Evolutionary conservation across 2,888 invertebrate genomes (phyloP), one percentile per base, ranked within the genome.

Genomic region (Elmis aenea): DNA sequence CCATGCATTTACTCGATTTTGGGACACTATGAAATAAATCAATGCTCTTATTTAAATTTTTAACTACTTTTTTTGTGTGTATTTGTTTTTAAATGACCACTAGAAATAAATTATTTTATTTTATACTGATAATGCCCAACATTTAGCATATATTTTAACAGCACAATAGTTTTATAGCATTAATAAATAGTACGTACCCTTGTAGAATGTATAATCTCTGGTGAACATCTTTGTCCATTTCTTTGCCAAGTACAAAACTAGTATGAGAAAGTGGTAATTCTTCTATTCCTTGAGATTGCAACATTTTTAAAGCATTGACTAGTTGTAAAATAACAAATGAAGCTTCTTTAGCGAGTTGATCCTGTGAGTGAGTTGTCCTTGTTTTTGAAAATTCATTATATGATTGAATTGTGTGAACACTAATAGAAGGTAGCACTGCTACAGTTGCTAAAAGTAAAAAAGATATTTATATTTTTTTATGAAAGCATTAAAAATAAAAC

Each of bases 231-330:
- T 76, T 76, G 31, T 80, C 78, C 47, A 72, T 63, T 51, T 76
- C 87, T 55, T 79, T 79, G 48, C 83, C 74, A 3, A 87, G 72
- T 5, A 87, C 76, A 50, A 89, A 83, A 46, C 84, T 83, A 16
- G 79, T 78, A 38, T 87, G 64, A 44, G 79, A 76, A 26, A 80
- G 72, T 0, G 85, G 77, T 18, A 85, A 73, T 53, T 89, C 88
- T 58, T 90, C 89, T 13, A 86, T 81, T 1, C 88, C 89, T 48
- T 86, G 78, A 1, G 86, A 84, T 64, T 90, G 89, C 13, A 90
- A 70, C 57, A 81, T 83, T 62, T 89, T 89, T 48, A 90, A 68
- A 0, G 85, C 86, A 50, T 85, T 87, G 13, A 89, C 82, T 40
- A 89, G 69, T 57, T 90, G 90, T 33, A 89, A 71, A 70, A 88